Conservation (phyloP, 37 sponge, comb jelly and placozoan species). For the Spongia lamella region DNA sequence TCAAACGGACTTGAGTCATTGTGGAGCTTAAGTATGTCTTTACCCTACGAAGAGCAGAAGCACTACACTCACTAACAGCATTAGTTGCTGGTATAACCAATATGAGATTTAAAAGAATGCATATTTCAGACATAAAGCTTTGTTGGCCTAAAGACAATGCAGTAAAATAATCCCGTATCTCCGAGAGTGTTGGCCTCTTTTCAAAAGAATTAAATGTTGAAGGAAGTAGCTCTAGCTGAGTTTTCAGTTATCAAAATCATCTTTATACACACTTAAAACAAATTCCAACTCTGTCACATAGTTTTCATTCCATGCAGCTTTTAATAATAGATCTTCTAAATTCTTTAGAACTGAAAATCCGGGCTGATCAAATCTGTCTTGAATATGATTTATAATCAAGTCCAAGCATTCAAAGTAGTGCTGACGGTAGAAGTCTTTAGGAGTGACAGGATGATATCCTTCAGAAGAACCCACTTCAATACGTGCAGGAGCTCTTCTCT, state of each 20-base stretch:
- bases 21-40: constrained; percentile 55
- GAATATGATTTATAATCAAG: constrained; percentile 12
- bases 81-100: constrained; percentile 71
- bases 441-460: constrained; percentile 6
- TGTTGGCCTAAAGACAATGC: constrained; percentile 9
- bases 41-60: constrained; percentile 46
- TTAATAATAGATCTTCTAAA: constrained; percentile 26
- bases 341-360: constrained; percentile 21
- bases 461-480: constrained; percentile 16
- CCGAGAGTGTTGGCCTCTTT: constrained; percentile 20
- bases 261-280: constrained; percentile 5
- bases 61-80: constrained; percentile 55
- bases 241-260: constrained; percentile 8
- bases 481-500: constrained; percentile 26
- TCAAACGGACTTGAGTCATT: constrained; percentile 59
- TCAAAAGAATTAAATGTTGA: not conserved
- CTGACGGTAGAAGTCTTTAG: constrained; percentile 9
- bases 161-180: constrained; percentile 26
- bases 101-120: constrained; percentile 26
- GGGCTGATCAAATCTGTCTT: constrained; percentile 26
- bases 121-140: constrained; percentile 27
- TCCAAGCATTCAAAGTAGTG: constrained; percentile 29
- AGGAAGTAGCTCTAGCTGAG: constrained; percentile 18
- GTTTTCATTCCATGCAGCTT: constrained; percentile 27
- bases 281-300: too few relatives aligned